These are phyloP conservation scores for Cryptotis parvus DNA, from an alignment of 2,113 vertebrate genomes.

Conservation along the genomic window DNA sequence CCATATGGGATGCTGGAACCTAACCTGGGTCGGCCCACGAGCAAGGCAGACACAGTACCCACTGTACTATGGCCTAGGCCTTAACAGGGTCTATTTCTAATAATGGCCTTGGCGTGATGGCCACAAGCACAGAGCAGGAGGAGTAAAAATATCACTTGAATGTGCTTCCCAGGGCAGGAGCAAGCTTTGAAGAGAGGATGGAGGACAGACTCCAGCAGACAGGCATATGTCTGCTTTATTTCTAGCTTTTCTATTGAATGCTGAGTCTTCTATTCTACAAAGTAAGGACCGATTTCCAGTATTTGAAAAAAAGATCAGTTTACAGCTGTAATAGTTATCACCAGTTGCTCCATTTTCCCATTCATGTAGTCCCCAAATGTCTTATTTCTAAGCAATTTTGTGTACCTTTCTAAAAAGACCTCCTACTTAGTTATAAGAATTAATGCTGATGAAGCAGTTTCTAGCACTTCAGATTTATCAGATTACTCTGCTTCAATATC, in stretches of 20 bases:
- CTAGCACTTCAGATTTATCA: slow-evolving; percentile 3
- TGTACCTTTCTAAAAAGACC: neutral
- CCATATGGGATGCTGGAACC: too few species aligned
- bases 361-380: neutral
- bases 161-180: too few species aligned
- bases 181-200: too few species aligned
- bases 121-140: neutral
- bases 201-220: too few species aligned
- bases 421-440: neutral
- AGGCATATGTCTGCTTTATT: neutral
- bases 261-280: neutral
- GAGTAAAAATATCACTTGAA: neutral
- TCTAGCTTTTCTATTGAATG: neutral
- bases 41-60: too few species aligned
- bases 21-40: too few species aligned
- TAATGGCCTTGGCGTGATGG: neutral
- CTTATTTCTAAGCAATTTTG: neutral
- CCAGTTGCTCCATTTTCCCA: neutral
- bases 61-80: too few species aligned
- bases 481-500: neutral
- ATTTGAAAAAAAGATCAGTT: neutral
- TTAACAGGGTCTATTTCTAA: neutral
- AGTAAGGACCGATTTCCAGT: neutral
- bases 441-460: neutral
- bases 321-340: neutral